Base-by-base conservation (phyloP, 2,888 invertebrate genomes). In the Leptura quadrifasciata region DNA sequence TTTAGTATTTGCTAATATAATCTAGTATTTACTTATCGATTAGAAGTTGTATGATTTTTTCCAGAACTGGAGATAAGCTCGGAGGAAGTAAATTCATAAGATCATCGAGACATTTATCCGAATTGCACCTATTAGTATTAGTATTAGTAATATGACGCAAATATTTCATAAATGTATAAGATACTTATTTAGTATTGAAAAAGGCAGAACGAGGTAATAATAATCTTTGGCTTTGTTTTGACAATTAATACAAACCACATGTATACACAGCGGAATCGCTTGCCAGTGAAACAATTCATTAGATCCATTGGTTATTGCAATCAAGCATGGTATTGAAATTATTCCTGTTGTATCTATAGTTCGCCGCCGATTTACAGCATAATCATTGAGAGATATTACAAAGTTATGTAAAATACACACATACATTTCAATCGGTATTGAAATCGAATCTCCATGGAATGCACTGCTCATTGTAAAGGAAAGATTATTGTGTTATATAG, bases 401-500 rank as follows among this genome's bases (percentile, higher is more conserved):
- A 65, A 75, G 74, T 75, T 75, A 75, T 75, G 74, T 69, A 70
- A 70, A 75, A 71, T 64, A 71, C 70, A 61, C 57, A 69, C 60
- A 60, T 52, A 54, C 60, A 60, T 39, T 60, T 18, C 35, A 39
- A 54, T 31, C 27, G 39, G 72, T 9, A 65, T 39, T 35, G 69
- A 47, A 17, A 74, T 69, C 74, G 69, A 74, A 54, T 63, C 63
- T 63, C 69, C 55, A 57, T 54, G 55, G 69, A 63, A 68, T 39
- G 57, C 63, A 65, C 21, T 17, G 21, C 24, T 52, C 60, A 60
- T 74, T 76, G 76, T 76, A 63, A 65, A 60, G 72, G 31, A 54
- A 31, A 61, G 77, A 78, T 75, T 78, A 77, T 77, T 69, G 69
- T 58, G 58, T 69, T 69, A 69, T 57, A 65, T n/a, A 65, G 65